A percentile compares a stretch with the other conserved stretches of the same genome.
Conservation (phyloP, 2,113 vertebrate genomes). For the Martes martes region DNA sequence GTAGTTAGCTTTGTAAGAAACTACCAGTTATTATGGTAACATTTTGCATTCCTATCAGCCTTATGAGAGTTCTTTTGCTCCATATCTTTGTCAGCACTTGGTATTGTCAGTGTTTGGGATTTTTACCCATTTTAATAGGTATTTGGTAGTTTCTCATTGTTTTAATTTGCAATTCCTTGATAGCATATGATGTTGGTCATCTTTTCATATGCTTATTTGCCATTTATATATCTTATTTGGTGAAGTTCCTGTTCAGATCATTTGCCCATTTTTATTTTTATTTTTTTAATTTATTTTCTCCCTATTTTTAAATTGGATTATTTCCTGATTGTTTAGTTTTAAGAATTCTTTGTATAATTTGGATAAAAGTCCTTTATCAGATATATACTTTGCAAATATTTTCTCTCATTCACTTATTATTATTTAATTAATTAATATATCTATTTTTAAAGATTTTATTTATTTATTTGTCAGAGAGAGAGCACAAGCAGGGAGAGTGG, state of each 20-base stretch:
- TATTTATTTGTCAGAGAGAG: no score
- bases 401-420: neutral
- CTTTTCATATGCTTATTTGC: neutral
- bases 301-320: neutral
- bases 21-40: neutral
- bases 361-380: neutral
- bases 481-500: no score
- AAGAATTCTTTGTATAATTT: neutral
- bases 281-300: neutral
- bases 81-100: neutral
- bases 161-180: neutral
- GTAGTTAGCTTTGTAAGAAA: neutral
- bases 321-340: neutral
- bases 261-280: neutral
- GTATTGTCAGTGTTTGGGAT: neutral
- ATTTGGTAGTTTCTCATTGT: neutral
- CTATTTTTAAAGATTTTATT: no score
- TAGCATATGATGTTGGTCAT: neutral
- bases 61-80: neutral
- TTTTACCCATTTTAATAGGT: neutral
- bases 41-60: neutral
- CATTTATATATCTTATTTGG: neutral
- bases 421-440: no score
- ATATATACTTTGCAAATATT: neutral
- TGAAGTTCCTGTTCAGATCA: neutral